Conservation (phyloP, 2,888 invertebrate genomes). For the Parapristionchus giblindavisi region DNA sequence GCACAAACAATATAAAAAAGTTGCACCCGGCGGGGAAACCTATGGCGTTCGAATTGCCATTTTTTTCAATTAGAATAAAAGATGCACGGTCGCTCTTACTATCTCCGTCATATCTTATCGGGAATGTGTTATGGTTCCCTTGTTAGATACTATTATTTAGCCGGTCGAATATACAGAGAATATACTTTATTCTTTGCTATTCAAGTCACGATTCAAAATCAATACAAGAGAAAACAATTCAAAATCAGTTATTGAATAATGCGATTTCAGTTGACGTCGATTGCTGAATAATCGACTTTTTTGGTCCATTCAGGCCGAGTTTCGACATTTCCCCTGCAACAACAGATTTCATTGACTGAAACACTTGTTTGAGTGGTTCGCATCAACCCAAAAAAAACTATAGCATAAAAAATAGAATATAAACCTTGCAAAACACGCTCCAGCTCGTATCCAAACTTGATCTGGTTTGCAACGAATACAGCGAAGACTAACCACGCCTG, state of each 20-base stretch:
- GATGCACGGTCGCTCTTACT: too few species aligned
- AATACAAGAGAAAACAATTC: too few species aligned
- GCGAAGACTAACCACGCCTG: conserved; percentile 35
- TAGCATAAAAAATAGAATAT: neutral
- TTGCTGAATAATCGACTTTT: conserved; percentile 14
- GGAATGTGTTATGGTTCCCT: too few species aligned
- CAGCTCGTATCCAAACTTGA: conserved; percentile 39
- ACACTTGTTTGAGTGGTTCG: neutral
- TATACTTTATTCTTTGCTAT: too few species aligned
- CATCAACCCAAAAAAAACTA: neutral
- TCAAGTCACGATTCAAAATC: too few species aligned
- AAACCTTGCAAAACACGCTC: conserved; percentile 33
- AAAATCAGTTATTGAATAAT: conserved; percentile 13
- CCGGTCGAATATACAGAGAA: too few species aligned
- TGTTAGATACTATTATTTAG: too few species aligned
- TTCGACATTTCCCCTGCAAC: conserved; percentile 36
- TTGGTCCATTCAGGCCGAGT: conserved; percentile 17
- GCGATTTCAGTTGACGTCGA: conserved; percentile 19
- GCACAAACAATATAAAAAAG: too few species aligned
- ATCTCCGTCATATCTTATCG: too few species aligned
- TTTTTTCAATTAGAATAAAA: too few species aligned
- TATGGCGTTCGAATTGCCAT: too few species aligned
- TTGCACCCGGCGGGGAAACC: too few species aligned
- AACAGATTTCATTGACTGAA: neutral
- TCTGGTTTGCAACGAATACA: conserved; percentile 38